These are phyloP conservation scores for Antheraea mylitta DNA, from an alignment of 1,140 invertebrate species.

Conservation along the genomic window DNA sequence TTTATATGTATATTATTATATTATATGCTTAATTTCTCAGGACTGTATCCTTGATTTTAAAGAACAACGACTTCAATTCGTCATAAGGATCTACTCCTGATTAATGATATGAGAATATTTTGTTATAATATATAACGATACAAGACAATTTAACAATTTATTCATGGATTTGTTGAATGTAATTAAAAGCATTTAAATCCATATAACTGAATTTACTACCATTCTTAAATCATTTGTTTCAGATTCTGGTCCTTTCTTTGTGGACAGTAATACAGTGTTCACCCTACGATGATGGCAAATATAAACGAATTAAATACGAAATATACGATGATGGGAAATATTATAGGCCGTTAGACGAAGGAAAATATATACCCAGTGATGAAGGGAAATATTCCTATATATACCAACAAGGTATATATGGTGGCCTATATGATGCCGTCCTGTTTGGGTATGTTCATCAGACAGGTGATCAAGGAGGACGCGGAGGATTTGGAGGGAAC, in stretches of 20 bases:
- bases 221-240: constrained; percentile 29
- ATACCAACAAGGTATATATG: constrained; percentile 49
- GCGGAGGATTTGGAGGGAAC: constrained; percentile 55
- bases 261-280: constrained; percentile 40
- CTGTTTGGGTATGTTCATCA: constrained; percentile 74
- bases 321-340: constrained; percentile 60
- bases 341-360: constrained; percentile 59
- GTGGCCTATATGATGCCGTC: constrained; percentile 65
- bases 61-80: background rate
- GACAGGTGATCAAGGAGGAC: constrained; percentile 58
- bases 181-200: background rate
- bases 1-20: background rate
- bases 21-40: background rate
- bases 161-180: background rate
- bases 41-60: background rate
- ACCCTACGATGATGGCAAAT: constrained; percentile 64
- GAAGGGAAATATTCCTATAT: constrained; percentile 77
- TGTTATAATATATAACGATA: too few relatives aligned
- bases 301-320: constrained; percentile 47
- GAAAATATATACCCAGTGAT: constrained; percentile 77
- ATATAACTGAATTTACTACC: background rate
- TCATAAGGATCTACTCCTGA: too few relatives aligned
- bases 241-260: constrained; percentile 44
- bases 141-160: too few relatives aligned
- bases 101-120: background rate